Evolutionary conservation across 2,113 vertebrate species (phyloP), one percentile per base, ranked within the genome.

Genomic region (Lophochroa leadbeateri): DNA sequence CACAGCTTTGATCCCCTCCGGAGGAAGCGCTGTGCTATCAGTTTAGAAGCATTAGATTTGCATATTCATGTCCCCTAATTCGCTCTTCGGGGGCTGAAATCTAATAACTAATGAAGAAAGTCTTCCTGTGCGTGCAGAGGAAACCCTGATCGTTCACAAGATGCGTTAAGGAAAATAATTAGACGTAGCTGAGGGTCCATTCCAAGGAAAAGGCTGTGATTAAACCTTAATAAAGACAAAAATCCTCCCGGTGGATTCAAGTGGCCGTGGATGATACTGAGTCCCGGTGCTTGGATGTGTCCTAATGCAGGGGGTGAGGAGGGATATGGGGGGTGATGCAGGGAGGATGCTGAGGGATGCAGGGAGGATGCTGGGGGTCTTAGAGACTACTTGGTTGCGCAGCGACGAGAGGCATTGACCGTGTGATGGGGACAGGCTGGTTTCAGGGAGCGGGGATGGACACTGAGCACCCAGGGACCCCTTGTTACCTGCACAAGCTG

Each of bases 41-140:
- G 88, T 92, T 81, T 86, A 68, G 92, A 78, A 94, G 50, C 69
- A 27, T 78, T 71, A 58, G 43, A 86, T 96, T 96, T 96, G 91
- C 91, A 94, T 96, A 94, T 97, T 97, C 86, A 94, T 92, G 80
- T 71, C 86, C 83, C 81, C 70, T 95, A 89, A 91, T 97, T 96
- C 87, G 83, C 86, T 96, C 95, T 95, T 92, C 1, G 24, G 91
- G 77, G 92, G 74, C 79, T 91, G 81, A 89, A 82, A 50, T 33
- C 77, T 88, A 92, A 75, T 67, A 94, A 87, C 70, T 91, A 78
- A 92, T 75, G 80, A 88, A 88, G 83, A 67, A 86, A 86, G 31
- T n/a, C 92, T 92, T 94, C 89, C 95, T 95, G 83, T 49, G 69
- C 0, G 4, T 17, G 27, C 49, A 11, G 86, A 95, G 95, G 86